Evolutionary conservation across 2,888 invertebrate genomes (phyloP).

Genomic region (Euplexia lucipara): DNA sequence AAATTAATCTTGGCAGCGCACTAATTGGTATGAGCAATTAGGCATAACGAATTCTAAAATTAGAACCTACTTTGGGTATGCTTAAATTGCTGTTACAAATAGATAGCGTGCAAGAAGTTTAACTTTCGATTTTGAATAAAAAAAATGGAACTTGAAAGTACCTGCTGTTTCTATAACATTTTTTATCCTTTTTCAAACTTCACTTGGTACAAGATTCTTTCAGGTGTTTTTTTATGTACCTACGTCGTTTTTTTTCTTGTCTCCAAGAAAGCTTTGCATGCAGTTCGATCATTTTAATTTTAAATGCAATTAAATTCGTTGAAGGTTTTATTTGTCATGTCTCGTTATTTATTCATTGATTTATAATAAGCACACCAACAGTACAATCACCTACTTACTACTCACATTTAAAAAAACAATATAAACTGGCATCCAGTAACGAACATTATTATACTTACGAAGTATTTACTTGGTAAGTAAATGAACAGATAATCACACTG

Average conservation of each 20-base stretch:
- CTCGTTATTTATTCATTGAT: not conserved
- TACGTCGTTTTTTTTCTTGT: not conserved
- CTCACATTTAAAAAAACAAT: no score
- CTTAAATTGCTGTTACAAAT: conserved; percentile 12
- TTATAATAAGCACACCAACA: no score
- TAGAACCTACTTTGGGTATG: conserved; percentile 28
- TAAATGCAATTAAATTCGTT: conserved; percentile 16
- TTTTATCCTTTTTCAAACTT: conserved; percentile 10
- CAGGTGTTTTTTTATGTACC: not conserved
- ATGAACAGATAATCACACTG: no score
- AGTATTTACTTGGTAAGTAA: no score
- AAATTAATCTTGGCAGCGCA: conserved; percentile 34
- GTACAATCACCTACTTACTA: no score
- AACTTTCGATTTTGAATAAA: conserved; percentile 12
- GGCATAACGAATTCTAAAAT: conserved; percentile 44
- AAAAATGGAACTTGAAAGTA: conserved; percentile 5
- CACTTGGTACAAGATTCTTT: conserved; percentile 3
- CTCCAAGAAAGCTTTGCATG: conserved; percentile 8
- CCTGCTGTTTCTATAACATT: not conserved
- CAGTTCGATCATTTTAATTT: conserved; percentile 1
- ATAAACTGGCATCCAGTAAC: no score
- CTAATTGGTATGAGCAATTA: conserved; percentile 42
- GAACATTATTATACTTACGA: no score
- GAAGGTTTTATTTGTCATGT: not conserved
- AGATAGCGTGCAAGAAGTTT: conserved; percentile 1